Percentiles rank a stretch among this genome's conserved stretches.
phyloP scores from a whole-genome alignment of 2,797 vertebrate species.

The Chaetodon trifasciatus region DNA sequence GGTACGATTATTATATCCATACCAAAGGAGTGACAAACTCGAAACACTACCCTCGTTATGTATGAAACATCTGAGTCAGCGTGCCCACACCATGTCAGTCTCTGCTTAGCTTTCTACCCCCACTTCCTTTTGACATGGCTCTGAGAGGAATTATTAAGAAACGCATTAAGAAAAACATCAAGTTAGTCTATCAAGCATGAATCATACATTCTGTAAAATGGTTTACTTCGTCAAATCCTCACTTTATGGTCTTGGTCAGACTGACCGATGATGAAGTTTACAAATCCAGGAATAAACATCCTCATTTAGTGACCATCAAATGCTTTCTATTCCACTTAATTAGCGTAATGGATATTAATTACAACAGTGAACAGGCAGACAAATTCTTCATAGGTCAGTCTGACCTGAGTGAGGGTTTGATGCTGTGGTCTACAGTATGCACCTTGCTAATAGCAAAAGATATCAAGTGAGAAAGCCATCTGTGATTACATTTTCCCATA shows the following conservation, averaged over 20 bases:
- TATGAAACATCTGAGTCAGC: constrained; percentile 38
- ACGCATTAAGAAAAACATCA: constrained; percentile 29
- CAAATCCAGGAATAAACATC: constrained; percentile 9
- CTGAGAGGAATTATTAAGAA: constrained; percentile 20
- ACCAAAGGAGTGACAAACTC: background rate
- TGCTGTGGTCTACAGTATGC: background rate
- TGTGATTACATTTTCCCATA: background rate
- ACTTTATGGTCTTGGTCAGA: constrained; percentile 17
- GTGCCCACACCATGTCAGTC: constrained; percentile 29
- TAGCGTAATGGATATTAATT: constrained; percentile 24
- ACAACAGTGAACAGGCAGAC: background rate
- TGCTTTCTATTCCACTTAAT: constrained; percentile 14
- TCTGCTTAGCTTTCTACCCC: constrained; percentile 21
- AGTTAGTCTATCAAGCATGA: constrained; percentile 1
- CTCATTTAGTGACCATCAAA: background rate
- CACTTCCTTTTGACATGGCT: constrained; percentile 32
- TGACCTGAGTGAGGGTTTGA: background rate
- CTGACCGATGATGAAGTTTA: constrained; percentile 2
- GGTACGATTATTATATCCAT: background rate
- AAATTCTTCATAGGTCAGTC: background rate
- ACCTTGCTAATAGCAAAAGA: background rate
- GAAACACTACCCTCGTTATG: constrained; percentile 17
- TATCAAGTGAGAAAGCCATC: background rate
- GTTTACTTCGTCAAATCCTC: constrained; percentile 2
- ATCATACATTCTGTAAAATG: background rate